Evolutionary conservation across 1,140 invertebrate genomes (phyloP), one percentile per base, ranked within the genome.

Genomic region (Macrobrachium nipponense): DNA sequence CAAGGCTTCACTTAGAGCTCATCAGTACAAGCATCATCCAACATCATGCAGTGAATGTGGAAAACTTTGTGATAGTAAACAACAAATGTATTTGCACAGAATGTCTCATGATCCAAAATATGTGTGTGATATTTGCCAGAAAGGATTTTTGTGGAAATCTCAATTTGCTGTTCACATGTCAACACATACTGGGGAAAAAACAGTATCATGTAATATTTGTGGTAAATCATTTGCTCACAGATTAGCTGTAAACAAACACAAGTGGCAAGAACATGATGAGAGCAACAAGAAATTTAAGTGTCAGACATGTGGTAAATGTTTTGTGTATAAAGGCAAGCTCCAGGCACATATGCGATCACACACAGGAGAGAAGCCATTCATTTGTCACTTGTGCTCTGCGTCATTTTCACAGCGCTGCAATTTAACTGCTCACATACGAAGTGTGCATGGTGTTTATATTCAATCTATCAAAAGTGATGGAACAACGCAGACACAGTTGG

Each of bases 251-350:
- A 70, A 66, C 17, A 86, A 86, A 27, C 83, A 86, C 43, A 86
- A 86, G 23, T 86, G 83, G 83, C 83, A 86, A 59, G 83, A 86
- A 27, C 83, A 86, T 59, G 80, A 86, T 80, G 76, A 79, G 64
- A 86, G 58, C 68, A 86, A 86, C 51, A 86, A 80, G 64, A 86
- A 86, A 61, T 86, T 79, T 44, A 86, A 86, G 77, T 86, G 83
- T 68, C 62, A 73, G 51, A 64, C 58, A 2, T 86, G 83, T 61
- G 66, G 66, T 20, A 86, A 86, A 23, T 79, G 23, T 44, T 86
- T 86, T 86, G 77, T 86, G 15, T 86, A 86, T 60, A 58, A 62
- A 44, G 83, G 76, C 8, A 86, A 86, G 76, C 27, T 86, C 11
- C 76, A 70, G 23, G 80, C 83, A 23, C 83, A 86, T 59, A 66